Conservation (phyloP, 2,888 invertebrate species). For the Calameuta pallipes region DNA sequence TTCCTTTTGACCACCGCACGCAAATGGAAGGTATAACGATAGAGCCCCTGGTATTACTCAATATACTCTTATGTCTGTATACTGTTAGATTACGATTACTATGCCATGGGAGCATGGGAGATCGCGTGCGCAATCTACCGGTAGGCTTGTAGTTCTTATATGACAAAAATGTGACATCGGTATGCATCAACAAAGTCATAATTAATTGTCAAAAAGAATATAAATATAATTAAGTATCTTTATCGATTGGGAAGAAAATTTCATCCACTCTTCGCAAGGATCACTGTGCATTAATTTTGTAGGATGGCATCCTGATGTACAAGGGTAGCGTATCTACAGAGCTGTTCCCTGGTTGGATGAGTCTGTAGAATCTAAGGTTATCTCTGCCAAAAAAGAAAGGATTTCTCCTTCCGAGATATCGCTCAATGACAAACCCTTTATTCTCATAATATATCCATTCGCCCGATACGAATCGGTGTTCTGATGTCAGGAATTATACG, state of each 20-base stretch:
- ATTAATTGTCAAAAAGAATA: background rate
- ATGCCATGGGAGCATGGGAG: background rate
- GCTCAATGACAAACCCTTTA: background rate
- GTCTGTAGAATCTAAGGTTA: background rate
- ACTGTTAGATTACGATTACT: background rate
- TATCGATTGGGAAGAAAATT: background rate
- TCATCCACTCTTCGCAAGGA: background rate
- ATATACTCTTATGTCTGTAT: background rate
- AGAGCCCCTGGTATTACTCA: background rate
- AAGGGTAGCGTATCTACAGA: background rate
- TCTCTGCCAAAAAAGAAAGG: background rate
- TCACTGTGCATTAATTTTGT: background rate
- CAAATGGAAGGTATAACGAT: background rate
- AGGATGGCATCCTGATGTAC: background rate
- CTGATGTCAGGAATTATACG: conserved; percentile 27
- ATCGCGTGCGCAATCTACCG: background rate
- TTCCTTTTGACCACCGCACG: background rate
- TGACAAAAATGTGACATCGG: background rate
- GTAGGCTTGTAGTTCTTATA: background rate
- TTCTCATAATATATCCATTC: background rate
- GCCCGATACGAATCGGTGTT: background rate
- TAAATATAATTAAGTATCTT: background rate
- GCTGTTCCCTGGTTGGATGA: background rate
- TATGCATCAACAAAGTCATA: background rate
- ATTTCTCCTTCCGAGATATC: background rate